Percentiles rank a stretch among this genome's conserved stretches.
Evolutionary conservation across 2,113 vertebrate genomes (phyloP).

Genomic region (Emydura subglobosa): DNA sequence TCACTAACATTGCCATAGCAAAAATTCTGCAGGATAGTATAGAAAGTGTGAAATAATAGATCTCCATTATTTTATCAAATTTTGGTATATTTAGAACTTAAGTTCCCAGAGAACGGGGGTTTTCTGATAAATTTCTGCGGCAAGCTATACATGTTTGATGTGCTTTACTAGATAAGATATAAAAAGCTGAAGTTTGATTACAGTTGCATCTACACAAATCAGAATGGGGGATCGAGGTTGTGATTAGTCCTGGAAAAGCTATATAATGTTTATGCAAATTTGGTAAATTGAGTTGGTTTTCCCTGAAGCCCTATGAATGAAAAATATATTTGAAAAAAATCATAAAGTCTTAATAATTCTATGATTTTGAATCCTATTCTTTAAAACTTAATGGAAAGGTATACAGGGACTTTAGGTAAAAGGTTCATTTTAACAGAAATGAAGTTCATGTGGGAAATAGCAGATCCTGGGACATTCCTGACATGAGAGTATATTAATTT

Average conservation of each 20-base stretch:
- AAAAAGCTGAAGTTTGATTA: slow-evolving; percentile 73
- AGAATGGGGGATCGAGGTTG: slow-evolving; percentile 12
- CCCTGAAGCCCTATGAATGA: slow-evolving; percentile 60
- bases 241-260: slow-evolving; percentile 67
- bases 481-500: slow-evolving; percentile 71
- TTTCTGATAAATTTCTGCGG: background rate
- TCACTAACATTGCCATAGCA: background rate
- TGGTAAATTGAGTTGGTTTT: slow-evolving; percentile 72
- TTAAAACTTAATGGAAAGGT: slow-evolving; percentile 63
- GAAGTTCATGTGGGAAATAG: slow-evolving; percentile 31
- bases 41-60: background rate
- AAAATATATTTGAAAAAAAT: slow-evolving; percentile 72
- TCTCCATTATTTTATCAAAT: background rate
- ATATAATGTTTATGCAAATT: slow-evolving; percentile 75
- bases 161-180: background rate
- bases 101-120: background rate
- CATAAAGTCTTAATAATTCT: slow-evolving; percentile 51
- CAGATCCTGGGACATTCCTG: slow-evolving; percentile 50
- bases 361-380: slow-evolving; percentile 69
- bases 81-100: background rate
- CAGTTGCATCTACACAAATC: slow-evolving; percentile 58
- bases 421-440: slow-evolving; percentile 62
- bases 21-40: background rate
- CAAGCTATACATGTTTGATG: background rate
- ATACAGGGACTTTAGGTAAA: slow-evolving; percentile 52